phyloP scores from a whole-genome alignment of 2,888 invertebrate genomes.

The Diloba caeruleocephala region DNA sequence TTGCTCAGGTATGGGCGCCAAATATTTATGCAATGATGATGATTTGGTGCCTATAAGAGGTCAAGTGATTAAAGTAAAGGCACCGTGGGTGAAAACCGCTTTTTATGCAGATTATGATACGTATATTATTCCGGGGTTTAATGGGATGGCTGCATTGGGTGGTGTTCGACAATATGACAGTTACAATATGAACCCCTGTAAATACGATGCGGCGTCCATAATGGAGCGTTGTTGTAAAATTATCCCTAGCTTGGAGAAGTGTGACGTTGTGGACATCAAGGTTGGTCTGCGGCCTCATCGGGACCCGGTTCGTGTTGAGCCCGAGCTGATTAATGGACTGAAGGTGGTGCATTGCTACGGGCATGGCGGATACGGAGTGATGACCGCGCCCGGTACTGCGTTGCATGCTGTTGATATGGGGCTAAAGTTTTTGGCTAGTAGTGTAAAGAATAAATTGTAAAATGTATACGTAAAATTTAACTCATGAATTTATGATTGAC shows the following conservation, averaged over 20 bases:
- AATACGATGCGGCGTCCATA: conserved; percentile 93
- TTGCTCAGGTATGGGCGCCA: conserved; percentile 96
- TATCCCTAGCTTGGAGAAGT: conserved; percentile 91
- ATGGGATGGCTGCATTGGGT: conserved; percentile 93
- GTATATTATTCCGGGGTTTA: conserved; percentile 94
- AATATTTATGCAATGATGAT: conserved; percentile 92
- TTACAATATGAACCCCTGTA: conserved; percentile 91
- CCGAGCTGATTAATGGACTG: conserved; percentile 86
- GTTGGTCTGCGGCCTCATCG: conserved; percentile 96
- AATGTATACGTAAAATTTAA: background rate
- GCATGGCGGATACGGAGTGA: conserved; percentile 98
- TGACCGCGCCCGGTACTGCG: conserved; percentile 96
- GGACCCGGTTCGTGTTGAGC: conserved; percentile 92
- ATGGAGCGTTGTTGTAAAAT: conserved; percentile 93
- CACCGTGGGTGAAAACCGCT: conserved; percentile 97
- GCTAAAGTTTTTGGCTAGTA: conserved; percentile 84
- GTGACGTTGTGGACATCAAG: conserved; percentile 89
- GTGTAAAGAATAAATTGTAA: conserved; percentile 73
- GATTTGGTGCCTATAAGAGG: conserved; percentile 94
- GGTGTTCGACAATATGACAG: conserved; percentile 96
- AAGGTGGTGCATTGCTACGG: conserved; percentile 97
- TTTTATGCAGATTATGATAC: conserved; percentile 96
- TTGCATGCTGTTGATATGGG: conserved; percentile 92
- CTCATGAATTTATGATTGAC: too few species aligned
- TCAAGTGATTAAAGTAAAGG: conserved; percentile 94